Base-by-base conservation (phyloP, 2,797 vertebrate genomes). In the Malurus splendens region DNA sequence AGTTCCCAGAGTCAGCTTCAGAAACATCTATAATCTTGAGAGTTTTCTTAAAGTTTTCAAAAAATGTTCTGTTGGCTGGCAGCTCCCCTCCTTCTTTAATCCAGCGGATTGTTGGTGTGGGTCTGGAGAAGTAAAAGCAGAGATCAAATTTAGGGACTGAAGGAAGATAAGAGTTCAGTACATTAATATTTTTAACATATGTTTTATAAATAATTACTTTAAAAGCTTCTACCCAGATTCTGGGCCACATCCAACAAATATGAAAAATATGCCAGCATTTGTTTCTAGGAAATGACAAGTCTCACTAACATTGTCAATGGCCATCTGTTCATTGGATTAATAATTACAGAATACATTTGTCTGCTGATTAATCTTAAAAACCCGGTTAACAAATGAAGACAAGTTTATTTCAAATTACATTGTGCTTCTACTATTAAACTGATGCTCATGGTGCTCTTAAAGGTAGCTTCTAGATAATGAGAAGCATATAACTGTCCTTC, bases 71-170 rank as follows among this genome's bases (percentile, higher is more conserved):
- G 51, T 97, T 97, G 54, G 84, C 80, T 7, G 99, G 98, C 66
- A 99, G 94, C 13, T 98, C 98, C 9, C 98, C 98, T 25, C 98
- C 98, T 82, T 98, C 96, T 97, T 99, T 99, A 86, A 92, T 96
- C 99, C 99, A 99, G 33, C 97, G 98, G 89, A 99, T 97, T 82
- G 96, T 89, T 1, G 99, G 99, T 25, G 99, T 99, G 72, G 99
- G 99, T 70, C 99, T 99, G 83, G 52, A 79, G 86, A 80, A 36
- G 57, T n/a, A 94, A 91, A 94, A 90, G 60, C 38, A 75, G 10
- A 89, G 18, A 60, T 32, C 10, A 12, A n/a, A 86, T 38, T 91
- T 66, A 78, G 55, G 20, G 28, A 77, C 32, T 61, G 14, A 14
- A 73, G 18, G 16, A 71, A 87, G 14, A 13, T 1, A 5, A 51